phyloP scores from a whole-genome alignment of 2,888 invertebrate genomes.

The Cerceris ruficornis region DNA sequence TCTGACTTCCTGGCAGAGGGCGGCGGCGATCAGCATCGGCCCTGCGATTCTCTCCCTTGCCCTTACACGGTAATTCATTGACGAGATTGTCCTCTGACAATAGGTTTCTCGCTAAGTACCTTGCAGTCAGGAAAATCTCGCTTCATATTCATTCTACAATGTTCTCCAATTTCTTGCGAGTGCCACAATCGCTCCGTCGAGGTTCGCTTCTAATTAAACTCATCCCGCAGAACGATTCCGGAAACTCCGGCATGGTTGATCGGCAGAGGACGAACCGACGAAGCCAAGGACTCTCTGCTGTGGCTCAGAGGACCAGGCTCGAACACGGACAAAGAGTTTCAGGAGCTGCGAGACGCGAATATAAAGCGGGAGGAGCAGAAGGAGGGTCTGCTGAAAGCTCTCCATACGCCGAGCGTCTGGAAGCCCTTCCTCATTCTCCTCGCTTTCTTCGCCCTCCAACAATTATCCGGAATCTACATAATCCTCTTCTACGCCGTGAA shows the following conservation, averaged over 20 bases:
- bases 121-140: no score
- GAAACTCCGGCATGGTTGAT: conserved; percentile 88
- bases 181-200: no score
- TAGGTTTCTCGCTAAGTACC: no score
- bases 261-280: conserved; percentile 84
- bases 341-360: conserved; percentile 84
- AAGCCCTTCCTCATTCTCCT: conserved; percentile 87
- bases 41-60: conserved; percentile 76
- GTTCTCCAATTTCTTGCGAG: no score
- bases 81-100: neutral
- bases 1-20: conserved; percentile 86
- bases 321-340: conserved; percentile 85
- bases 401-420: conserved; percentile 83
- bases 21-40: conserved; percentile 86
- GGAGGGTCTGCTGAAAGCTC: conserved; percentile 66
- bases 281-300: conserved; percentile 85
- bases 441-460: conserved; percentile 87
- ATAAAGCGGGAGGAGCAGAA: conserved; percentile 61
- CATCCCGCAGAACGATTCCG: conserved; percentile 83
- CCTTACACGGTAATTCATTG: conserved; percentile 68
- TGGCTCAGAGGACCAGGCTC: conserved; percentile 87
- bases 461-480: conserved; percentile 88
- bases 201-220: neutral
- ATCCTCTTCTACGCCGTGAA: conserved; percentile 89
- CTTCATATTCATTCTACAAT: no score